Evolutionary conservation across 2,797 vertebrate genomes (phyloP).

Genomic region (Apogon hyalosoma): DNA sequence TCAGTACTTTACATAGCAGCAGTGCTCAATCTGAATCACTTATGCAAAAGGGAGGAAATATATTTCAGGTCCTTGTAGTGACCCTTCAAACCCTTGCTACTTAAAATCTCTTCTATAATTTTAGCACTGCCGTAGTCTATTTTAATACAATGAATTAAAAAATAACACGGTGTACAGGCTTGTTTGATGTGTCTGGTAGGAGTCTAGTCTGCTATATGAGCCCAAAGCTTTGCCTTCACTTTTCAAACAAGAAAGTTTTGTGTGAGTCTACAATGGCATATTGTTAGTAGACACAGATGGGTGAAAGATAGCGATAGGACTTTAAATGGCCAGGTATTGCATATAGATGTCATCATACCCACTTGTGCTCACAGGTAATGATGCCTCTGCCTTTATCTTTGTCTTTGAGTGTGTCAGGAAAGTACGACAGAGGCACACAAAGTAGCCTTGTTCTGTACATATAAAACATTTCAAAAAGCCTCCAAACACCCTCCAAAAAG

Average conservation of each 20-base stretch:
- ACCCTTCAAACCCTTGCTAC: too few relatives aligned
- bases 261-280: neutral
- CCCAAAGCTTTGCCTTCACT: neutral
- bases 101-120: too few relatives aligned
- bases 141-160: too few relatives aligned
- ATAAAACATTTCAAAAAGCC: constrained; percentile 40
- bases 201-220: neutral
- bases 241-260: constrained; percentile 1
- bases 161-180: too few relatives aligned
- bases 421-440: constrained; percentile 34
- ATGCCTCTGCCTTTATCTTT: constrained; percentile 49
- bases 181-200: neutral
- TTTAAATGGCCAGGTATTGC: constrained; percentile 40
- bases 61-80: too few relatives aligned
- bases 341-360: constrained; percentile 61
- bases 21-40: too few relatives aligned
- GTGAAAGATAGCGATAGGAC: neutral
- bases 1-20: too few relatives aligned
- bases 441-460: constrained; percentile 46
- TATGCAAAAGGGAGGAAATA: too few relatives aligned
- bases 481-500: constrained; percentile 13
- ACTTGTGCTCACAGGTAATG: constrained; percentile 56
- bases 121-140: too few relatives aligned
- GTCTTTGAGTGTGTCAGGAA: constrained; percentile 31
- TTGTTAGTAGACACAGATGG: neutral